phyloP scores from a whole-genome alignment of 1,140 invertebrate genomes.

The Pseudomyrmex flavicornis region DNA sequence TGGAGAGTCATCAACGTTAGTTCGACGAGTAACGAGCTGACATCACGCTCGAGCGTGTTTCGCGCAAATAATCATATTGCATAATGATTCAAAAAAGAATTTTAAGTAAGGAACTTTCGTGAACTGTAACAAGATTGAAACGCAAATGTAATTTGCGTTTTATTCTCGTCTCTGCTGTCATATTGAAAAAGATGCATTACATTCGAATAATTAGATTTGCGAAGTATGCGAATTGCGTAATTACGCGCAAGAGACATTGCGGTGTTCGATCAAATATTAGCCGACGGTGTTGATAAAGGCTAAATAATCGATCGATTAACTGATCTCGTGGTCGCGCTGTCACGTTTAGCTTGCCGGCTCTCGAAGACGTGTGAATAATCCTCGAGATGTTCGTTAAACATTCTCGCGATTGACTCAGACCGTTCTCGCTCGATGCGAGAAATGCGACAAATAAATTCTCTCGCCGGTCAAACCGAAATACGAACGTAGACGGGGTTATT shows the following conservation, averaged over 20 bases:
- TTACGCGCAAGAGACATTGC: not conserved
- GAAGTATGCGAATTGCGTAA: not conserved
- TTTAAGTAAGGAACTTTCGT: too few relatives aligned
- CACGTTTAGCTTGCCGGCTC: constrained; percentile 12
- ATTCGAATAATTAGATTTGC: not conserved
- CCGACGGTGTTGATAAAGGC: constrained; percentile 19
- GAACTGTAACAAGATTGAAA: too few relatives aligned
- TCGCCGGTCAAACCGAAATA: not conserved
- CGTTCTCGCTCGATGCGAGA: constrained; percentile 29
- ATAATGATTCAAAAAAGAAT: not conserved
- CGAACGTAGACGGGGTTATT: not conserved
- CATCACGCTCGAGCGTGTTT: not conserved
- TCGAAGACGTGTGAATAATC: constrained; percentile 34
- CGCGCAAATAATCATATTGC: not conserved
- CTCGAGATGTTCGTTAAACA: constrained; percentile 52
- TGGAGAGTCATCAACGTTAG: not conserved
- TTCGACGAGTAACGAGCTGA: constrained; percentile 12
- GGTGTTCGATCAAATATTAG: not conserved
- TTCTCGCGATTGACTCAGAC: constrained; percentile 46
- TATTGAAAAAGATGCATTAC: not conserved
- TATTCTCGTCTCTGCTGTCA: too few relatives aligned
- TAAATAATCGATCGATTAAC: constrained; percentile 53
- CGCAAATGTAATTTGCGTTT: too few relatives aligned
- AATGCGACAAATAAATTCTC: constrained; percentile 38
- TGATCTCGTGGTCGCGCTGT: constrained; percentile 35